phyloP scores from a whole-genome alignment of 2,797 vertebrate species.

The Florisuga fusca region DNA sequence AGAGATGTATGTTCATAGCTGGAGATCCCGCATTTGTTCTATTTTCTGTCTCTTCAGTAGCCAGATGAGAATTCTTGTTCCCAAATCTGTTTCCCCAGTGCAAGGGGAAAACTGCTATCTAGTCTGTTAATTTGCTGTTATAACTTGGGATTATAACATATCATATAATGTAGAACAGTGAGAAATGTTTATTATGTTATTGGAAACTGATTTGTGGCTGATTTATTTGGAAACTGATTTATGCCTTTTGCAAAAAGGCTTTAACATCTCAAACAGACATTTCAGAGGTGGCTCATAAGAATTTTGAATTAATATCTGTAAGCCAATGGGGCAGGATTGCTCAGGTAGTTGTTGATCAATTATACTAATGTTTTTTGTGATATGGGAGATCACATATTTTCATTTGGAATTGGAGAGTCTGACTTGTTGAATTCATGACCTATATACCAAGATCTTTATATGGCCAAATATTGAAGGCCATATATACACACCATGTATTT shows the following conservation, averaged over 20 bases:
- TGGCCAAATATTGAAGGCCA: neutral
- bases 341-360: neutral
- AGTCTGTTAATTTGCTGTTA: neutral
- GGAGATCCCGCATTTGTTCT: neutral
- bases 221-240: neutral
- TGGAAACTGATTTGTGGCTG: neutral
- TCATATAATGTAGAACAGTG: neutral
- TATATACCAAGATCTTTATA: neutral
- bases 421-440: neutral
- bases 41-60: neutral
- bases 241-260: neutral
- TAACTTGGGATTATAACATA: neutral
- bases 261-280: neutral
- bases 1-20: neutral
- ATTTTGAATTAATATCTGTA: neutral
- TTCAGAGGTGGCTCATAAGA: neutral
- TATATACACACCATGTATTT: neutral
- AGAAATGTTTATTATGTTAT: neutral
- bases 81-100: neutral
- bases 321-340: neutral
- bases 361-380: neutral
- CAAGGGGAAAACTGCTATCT: neutral
- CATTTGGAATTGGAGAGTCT: neutral
- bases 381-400: neutral
- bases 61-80: neutral